Percentiles rank a stretch among this genome's conserved stretches.
Conservation (phyloP, 2,113 vertebrate genomes). For the Terrapene triunguis region DNA sequence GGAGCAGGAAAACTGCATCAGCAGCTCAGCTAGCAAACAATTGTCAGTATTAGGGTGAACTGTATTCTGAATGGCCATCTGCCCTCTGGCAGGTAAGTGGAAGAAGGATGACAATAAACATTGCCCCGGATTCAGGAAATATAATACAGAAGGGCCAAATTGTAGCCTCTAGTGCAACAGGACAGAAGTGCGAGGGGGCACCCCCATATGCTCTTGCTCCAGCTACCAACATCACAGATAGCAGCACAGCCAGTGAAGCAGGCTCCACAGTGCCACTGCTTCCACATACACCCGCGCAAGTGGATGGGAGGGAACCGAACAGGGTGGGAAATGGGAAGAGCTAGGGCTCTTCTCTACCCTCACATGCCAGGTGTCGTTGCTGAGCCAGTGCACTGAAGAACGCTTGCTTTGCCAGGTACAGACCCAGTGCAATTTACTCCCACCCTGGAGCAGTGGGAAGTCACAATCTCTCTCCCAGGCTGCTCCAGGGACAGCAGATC, state of each 20-base stretch:
- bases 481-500: not conserved
- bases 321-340: not conserved
- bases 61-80: not conserved
- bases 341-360: not conserved
- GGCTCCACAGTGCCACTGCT: not conserved
- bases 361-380: not conserved
- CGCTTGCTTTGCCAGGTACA: not conserved
- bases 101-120: not conserved
- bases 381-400: too few relatives aligned
- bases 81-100: not conserved
- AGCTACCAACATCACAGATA: not conserved
- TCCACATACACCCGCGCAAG: not conserved
- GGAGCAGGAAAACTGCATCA: not conserved
- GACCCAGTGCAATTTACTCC: fast-evolving
- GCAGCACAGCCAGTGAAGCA: too few relatives aligned
- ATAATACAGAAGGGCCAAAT: not conserved
- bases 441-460: not conserved
- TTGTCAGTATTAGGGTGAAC: too few relatives aligned
- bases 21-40: not conserved
- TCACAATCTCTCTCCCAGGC: not conserved
- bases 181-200: not conserved
- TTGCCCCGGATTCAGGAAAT: not conserved
- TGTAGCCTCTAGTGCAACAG: not conserved
- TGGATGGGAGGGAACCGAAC: not conserved
- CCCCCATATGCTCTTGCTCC: not conserved